phyloP scores from a whole-genome alignment of 2,888 invertebrate genomes.

The Cephus pulcher region DNA sequence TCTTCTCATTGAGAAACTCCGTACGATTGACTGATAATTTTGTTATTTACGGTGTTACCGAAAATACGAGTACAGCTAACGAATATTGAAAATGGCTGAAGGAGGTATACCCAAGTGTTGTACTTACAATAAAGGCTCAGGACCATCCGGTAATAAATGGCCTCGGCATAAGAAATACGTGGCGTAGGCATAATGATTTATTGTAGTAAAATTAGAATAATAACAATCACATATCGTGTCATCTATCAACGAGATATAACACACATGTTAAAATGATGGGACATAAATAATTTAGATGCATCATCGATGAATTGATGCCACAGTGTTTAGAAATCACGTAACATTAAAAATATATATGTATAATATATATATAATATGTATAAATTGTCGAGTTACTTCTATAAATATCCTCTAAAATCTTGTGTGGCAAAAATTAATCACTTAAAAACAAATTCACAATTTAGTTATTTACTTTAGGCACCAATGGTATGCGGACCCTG shows the following conservation, averaged over 20 bases:
- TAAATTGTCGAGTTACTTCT: conserved; percentile 65
- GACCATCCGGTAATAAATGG: not conserved
- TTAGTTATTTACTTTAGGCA: conserved; percentile 60
- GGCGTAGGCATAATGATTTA: conserved; percentile 54
- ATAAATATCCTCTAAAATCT: conserved; percentile 65
- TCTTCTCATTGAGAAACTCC: not conserved
- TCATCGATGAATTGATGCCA: conserved; percentile 57
- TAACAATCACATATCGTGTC: conserved; percentile 67
- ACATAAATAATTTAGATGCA: conserved; percentile 65
- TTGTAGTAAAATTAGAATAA: conserved; percentile 66
- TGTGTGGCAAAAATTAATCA: conserved; percentile 62
- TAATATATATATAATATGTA: conserved; percentile 58
- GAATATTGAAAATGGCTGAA: not conserved
- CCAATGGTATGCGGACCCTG: conserved; percentile 68
- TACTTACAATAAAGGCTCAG: not conserved
- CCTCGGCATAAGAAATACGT: not conserved
- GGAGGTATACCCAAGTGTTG: not conserved
- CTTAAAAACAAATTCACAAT: conserved; percentile 63
- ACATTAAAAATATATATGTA: conserved; percentile 63
- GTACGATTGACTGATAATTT: not conserved
- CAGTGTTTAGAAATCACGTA: conserved; percentile 65
- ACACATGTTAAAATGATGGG: conserved; percentile 63
- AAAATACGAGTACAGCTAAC: not conserved
- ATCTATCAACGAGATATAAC: conserved; percentile 65
- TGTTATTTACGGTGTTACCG: not conserved